A percentile compares a stretch with the other conserved stretches of the same genome.
Conservation (phyloP, 1,140 invertebrate species). For the Gonatopus flavifemur region DNA sequence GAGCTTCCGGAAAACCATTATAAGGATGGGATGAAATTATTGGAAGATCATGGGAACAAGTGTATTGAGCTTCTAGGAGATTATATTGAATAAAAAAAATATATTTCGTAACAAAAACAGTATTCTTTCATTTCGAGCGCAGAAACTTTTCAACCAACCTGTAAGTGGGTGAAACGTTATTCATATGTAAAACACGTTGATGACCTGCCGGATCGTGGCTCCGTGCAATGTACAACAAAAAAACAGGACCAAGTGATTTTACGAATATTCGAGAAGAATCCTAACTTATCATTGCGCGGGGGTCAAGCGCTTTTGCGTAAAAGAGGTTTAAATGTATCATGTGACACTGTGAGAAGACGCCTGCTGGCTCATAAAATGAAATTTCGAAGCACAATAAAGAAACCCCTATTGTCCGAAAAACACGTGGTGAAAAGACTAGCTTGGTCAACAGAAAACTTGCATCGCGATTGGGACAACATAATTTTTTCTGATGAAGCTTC, state of each 20-base stretch:
- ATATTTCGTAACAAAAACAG: too few relatives aligned
- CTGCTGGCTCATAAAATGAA: conserved; percentile 11
- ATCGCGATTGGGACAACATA: conserved; percentile 14
- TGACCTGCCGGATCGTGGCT: conserved; percentile 3
- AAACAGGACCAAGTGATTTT: conserved; percentile 9
- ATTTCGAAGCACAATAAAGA: conserved; percentile 8
- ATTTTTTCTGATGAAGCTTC: conserved; percentile 14
- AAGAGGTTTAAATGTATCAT: conserved; percentile 19
- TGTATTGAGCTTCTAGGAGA: too few relatives aligned
- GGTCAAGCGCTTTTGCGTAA: conserved; percentile 13
- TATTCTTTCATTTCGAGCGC: too few relatives aligned
- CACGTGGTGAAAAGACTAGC: conserved; percentile 13
- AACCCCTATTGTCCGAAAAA: conserved; percentile 7
- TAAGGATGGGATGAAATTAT: too few relatives aligned
- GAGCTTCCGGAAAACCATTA: too few relatives aligned
- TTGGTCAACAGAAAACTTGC: conserved; percentile 13
- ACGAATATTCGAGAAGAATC: conserved; percentile 11
- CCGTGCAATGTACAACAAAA: conserved; percentile 3
- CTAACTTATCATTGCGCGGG: conserved; percentile 11
- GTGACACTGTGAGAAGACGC: conserved; percentile 13
- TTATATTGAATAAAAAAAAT: too few relatives aligned
- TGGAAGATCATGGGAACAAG: too few relatives aligned
- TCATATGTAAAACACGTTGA: conserved; percentile 14
- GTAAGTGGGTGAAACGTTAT: conserved; percentile 20
- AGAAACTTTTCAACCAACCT: too few relatives aligned